Evolutionary conservation across 2,888 invertebrate species (phyloP).

Genomic region (Phalangium opilio): DNA sequence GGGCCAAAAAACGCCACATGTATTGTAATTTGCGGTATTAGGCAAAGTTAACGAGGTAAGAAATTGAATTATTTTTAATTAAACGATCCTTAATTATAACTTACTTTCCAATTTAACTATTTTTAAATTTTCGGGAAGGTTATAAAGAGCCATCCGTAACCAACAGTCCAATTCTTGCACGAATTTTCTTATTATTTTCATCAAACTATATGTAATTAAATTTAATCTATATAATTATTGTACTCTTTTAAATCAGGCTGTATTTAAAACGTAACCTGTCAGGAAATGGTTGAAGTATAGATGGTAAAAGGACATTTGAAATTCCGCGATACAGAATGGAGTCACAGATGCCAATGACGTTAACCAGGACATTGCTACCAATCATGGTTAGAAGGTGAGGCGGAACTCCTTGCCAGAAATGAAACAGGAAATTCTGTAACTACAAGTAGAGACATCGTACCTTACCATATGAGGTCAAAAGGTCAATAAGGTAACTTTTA

Average conservation of each 20-base stretch:
- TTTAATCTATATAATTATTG: too few species aligned
- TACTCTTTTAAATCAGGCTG: too few species aligned
- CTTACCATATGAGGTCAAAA: not conserved
- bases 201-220: conserved; percentile 30
- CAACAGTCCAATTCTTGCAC: conserved; percentile 34
- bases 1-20: too few species aligned
- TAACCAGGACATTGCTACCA: conserved; percentile 29
- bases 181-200: conserved; percentile 34
- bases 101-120: conserved; percentile 34
- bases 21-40: too few species aligned
- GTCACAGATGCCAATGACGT: conserved; percentile 36
- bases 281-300: conserved; percentile 32
- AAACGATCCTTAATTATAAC: too few species aligned
- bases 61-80: too few species aligned
- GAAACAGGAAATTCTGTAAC: conserved; percentile 34
- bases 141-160: conserved; percentile 31
- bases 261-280: conserved; percentile 32
- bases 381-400: conserved; percentile 31
- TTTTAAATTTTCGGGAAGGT: conserved; percentile 31
- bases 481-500: not conserved
- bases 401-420: conserved; percentile 37
- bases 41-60: too few species aligned
- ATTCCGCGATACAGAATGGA: conserved; percentile 35
- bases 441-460: conserved; percentile 19
- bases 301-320: conserved; percentile 34